Conservation (phyloP, 2,113 vertebrate species). For the Urocitellus parryii region DNA sequence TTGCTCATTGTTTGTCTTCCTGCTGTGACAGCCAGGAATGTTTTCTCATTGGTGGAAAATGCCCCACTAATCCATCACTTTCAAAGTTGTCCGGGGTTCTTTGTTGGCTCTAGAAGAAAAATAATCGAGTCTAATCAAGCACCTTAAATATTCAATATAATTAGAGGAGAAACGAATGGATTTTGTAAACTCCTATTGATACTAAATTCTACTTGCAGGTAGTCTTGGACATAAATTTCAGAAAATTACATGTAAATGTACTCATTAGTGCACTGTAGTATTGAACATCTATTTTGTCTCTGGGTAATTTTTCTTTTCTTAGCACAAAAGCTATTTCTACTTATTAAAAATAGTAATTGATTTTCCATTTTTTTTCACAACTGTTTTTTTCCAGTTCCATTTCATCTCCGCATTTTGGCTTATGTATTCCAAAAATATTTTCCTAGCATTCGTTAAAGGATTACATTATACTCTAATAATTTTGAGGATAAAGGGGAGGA, state of each 20-base stretch:
- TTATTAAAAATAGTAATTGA: conserved; percentile 82
- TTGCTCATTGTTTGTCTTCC: conserved; percentile 63
- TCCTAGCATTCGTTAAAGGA: conserved; percentile 48
- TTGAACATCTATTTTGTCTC: conserved; percentile 78
- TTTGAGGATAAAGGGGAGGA: conserved; percentile 52
- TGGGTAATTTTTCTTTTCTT: conserved; percentile 82
- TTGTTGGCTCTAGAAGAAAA: conserved; percentile 60
- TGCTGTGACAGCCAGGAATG: conserved; percentile 39
- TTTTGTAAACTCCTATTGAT: conserved; percentile 79
- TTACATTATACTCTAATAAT: conserved; percentile 69
- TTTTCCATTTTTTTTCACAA: conserved; percentile 73
- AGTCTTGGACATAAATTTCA: conserved; percentile 75
- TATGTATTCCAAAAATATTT: conserved; percentile 69
- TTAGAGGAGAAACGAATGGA: conserved; percentile 75
- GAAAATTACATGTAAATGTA: conserved; percentile 86
- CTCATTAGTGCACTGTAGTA: conserved; percentile 83
- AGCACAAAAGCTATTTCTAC: conserved; percentile 76
- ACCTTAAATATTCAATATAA: conserved; percentile 77
- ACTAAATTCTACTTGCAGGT: conserved; percentile 79
- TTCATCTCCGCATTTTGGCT: conserved; percentile 62
- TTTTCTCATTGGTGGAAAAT: conserved; percentile 70
- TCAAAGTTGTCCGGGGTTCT: conserved; percentile 20
- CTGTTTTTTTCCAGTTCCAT: conserved; percentile 28
- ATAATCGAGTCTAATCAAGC: conserved; percentile 66
- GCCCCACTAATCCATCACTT: conserved; percentile 64